Evolutionary conservation across 2,797 vertebrate genomes (phyloP).

Genomic region (Sphenodon punctatus): DNA sequence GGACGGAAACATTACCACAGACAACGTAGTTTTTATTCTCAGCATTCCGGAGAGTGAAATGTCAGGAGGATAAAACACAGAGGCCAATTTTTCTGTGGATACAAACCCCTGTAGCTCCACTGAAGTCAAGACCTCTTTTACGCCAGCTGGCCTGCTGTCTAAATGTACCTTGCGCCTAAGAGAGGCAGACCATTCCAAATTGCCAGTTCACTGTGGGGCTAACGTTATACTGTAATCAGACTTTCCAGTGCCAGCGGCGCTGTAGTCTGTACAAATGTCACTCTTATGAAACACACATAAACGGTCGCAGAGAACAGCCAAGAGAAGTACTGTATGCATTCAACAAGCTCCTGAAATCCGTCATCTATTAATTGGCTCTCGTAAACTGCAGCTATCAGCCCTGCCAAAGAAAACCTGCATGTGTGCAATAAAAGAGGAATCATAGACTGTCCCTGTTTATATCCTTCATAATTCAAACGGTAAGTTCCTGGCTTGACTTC

Average conservation of each 20-base stretch:
- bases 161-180: neutral
- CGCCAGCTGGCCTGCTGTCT: neutral
- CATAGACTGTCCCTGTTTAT: slow-evolving; percentile 11
- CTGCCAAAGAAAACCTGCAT: slow-evolving; percentile 26
- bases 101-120: neutral
- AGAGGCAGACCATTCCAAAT: neutral
- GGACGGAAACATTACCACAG: too few species aligned
- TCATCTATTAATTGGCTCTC: slow-evolving; percentile 19
- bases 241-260: neutral
- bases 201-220: neutral
- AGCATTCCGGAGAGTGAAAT: neutral
- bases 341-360: neutral
- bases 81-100: neutral
- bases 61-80: neutral
- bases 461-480: slow-evolving; percentile 32
- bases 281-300: neutral
- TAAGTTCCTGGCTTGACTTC: slow-evolving; percentile 14
- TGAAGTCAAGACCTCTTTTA: too few species aligned
- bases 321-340: neutral
- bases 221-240: neutral
- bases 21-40: neutral
- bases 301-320: neutral
- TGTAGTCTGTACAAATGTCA: neutral
- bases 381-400: slow-evolving; percentile 31
- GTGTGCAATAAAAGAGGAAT: slow-evolving; percentile 24